A percentile compares a stretch with the other conserved stretches of the same genome.
Conservation (phyloP, 2,888 invertebrate species). For the Diplolepis rosae region DNA sequence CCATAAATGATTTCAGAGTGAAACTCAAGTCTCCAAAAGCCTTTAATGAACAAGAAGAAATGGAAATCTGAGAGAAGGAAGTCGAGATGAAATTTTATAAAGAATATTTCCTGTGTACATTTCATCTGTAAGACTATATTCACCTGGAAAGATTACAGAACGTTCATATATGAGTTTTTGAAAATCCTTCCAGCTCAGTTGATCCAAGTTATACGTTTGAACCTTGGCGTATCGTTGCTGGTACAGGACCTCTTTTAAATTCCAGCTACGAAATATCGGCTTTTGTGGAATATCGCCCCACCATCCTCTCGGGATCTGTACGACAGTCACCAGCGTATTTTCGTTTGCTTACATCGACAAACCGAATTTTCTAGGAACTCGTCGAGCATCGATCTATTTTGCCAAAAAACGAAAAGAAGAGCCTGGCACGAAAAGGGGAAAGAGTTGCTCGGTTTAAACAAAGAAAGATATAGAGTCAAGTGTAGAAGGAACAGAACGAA, state of each 20-base stretch:
- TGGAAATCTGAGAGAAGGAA: not conserved
- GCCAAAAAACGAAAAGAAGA: constrained; percentile 29
- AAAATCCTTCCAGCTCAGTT: not conserved
- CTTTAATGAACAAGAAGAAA: too few species aligned
- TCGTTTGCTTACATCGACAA: constrained; percentile 49
- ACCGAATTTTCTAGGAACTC: constrained; percentile 38
- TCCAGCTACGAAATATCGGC: constrained; percentile 48
- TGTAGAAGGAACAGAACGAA: not conserved
- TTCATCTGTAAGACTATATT: not conserved
- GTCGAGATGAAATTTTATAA: not conserved
- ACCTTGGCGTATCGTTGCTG: constrained; percentile 11
- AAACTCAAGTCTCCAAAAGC: too few species aligned
- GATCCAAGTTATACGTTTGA: not conserved
- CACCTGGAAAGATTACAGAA: too few species aligned
- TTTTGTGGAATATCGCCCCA: constrained; percentile 47
- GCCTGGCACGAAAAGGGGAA: not conserved
- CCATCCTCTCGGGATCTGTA: constrained; percentile 45
- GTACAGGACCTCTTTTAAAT: constrained; percentile 45
- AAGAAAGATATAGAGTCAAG: not conserved
- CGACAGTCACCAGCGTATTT: constrained; percentile 44
- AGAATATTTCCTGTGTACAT: not conserved
- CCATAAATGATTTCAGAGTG: too few species aligned
- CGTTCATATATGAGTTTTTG: constrained; percentile 1
- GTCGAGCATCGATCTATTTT: constrained; percentile 39
- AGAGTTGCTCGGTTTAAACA: not conserved